phyloP scores from a whole-genome alignment of 2,888 invertebrate species.

The Oscheius onirici region DNA sequence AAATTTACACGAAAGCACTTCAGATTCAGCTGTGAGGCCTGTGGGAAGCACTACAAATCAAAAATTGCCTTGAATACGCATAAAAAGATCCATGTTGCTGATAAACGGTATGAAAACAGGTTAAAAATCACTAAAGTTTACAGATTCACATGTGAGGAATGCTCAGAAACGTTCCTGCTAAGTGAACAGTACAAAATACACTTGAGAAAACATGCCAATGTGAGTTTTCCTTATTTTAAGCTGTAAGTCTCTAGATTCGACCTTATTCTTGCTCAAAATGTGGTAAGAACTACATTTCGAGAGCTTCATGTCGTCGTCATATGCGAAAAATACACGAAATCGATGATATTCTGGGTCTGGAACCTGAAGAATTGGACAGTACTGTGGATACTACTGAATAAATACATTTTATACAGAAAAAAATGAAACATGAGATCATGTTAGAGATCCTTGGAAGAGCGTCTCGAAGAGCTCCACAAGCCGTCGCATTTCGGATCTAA shows the following conservation, averaged over 20 bases:
- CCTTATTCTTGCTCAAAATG: conserved; percentile 47
- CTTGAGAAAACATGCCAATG: not conserved
- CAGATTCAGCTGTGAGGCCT: conserved; percentile 34
- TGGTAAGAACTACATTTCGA: conserved; percentile 40
- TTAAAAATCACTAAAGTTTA: not conserved
- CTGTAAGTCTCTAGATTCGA: conserved; percentile 30
- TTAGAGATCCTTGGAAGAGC: conserved; percentile 52
- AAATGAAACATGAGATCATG: conserved; percentile 16
- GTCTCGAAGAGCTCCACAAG: conserved; percentile 65
- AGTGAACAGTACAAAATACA: conserved; percentile 50
- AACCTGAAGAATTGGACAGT: not conserved
- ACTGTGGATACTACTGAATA: not conserved
- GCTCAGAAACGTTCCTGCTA: conserved; percentile 36
- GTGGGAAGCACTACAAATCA: conserved; percentile 41
- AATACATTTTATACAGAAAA: not conserved
- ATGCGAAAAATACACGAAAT: conserved; percentile 38
- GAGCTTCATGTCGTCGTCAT: conserved; percentile 28
- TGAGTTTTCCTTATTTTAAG: not conserved
- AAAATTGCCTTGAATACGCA: conserved; percentile 37
- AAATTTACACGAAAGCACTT: not conserved
- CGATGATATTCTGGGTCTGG: not conserved
- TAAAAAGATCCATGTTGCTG: conserved; percentile 29
- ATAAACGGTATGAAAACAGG: conserved; percentile 26
- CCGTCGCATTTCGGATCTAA: conserved; percentile 64
- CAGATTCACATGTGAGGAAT: conserved; percentile 43